Percentiles rank a stretch among this genome's conserved stretches.
These are phyloP conservation scores for Rhinoraja longicauda DNA, from an alignment of 2,797 vertebrate genomes.

Conservation along the genomic window DNA sequence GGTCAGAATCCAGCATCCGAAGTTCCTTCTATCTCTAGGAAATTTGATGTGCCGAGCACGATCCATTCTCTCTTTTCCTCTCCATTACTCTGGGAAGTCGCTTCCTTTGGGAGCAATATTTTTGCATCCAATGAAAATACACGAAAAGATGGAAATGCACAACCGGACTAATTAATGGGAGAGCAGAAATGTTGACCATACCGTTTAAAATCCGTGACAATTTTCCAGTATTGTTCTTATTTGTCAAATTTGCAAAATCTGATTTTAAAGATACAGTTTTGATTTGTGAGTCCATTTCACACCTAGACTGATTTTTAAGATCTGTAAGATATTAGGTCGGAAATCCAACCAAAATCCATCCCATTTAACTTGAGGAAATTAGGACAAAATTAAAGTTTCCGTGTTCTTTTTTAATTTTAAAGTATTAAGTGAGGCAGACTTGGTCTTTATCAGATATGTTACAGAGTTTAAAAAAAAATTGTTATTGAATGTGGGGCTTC, in stretches of 20 bases:
- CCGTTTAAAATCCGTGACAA: not conserved
- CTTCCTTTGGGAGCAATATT: not conserved
- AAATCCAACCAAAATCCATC: too few relatives aligned
- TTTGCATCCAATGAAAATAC: not conserved
- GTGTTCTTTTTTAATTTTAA: not conserved
- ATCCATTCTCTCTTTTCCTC: not conserved
- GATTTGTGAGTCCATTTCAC: too few relatives aligned
- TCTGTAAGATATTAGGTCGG: not conserved
- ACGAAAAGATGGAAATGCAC: not conserved
- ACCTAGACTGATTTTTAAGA: not conserved
- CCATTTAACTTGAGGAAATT: too few relatives aligned
- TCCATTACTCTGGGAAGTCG: not conserved
- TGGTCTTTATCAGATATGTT: not conserved
- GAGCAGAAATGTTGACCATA: not conserved
- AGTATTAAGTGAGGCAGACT: not conserved
- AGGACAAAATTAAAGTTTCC: not conserved
- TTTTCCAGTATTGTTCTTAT: not conserved
- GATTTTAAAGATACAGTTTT: not conserved
- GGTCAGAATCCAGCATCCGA: too few relatives aligned
- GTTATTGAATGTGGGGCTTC: not conserved
- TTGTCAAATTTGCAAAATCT: not conserved
- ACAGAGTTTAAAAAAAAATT: not conserved
- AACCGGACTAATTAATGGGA: not conserved
- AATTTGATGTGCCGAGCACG: not conserved
- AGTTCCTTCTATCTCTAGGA: too few relatives aligned